Conservation (phyloP, 2,113 vertebrate genomes). For the Sterrhoptilus dennistouni region DNA sequence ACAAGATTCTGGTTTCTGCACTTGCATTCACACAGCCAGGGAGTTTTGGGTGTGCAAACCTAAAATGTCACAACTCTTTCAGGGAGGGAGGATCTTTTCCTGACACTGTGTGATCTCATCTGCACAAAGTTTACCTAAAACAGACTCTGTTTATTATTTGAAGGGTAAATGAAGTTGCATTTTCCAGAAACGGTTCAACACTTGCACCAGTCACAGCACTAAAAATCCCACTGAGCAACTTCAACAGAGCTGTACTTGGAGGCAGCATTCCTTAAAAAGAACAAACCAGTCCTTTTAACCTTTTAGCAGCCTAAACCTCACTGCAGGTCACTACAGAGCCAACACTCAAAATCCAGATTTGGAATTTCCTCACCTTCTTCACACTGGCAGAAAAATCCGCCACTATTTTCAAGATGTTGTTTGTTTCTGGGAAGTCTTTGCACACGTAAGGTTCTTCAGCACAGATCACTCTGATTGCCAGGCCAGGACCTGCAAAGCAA, state of each 20-base stretch:
- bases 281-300: not conserved
- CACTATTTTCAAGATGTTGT: slow-evolving; percentile 98
- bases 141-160: not conserved
- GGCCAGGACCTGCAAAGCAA: slow-evolving; percentile 85
- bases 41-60: not conserved
- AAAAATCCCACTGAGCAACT: not conserved
- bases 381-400: slow-evolving; percentile 97
- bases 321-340: not conserved
- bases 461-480: slow-evolving; percentile 98
- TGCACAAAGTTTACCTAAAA: not conserved
- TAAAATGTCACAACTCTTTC: not conserved
- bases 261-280: not conserved
- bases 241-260: not conserved
- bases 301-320: not conserved
- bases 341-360: fast-evolving
- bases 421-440: slow-evolving; percentile 98
- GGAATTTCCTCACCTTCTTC: slow-evolving; percentile 86
- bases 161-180: not conserved
- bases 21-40: not conserved
- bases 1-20: not conserved
- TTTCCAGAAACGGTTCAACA: not conserved
- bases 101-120: not conserved
- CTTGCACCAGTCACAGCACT: not conserved
- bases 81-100: not conserved
- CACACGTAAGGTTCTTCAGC: slow-evolving; percentile 97